Percentiles rank a stretch among this genome's conserved stretches.
phyloP scores from a whole-genome alignment of 1,140 invertebrate species.

The Formica selysi region DNA sequence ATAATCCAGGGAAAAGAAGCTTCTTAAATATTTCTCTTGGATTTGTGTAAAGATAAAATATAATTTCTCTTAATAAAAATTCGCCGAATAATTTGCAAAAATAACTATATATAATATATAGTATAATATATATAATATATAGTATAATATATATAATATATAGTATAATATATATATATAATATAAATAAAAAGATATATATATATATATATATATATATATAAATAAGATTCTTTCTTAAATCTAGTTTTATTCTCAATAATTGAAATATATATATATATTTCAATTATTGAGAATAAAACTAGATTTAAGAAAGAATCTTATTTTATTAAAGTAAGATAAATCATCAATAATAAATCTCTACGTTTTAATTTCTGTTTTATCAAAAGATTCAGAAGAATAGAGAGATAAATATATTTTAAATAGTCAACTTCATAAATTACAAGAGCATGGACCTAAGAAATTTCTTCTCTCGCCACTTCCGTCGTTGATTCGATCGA shows the following conservation, averaged over 20 bases:
- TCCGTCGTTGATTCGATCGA: not conserved
- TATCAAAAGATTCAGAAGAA: not conserved
- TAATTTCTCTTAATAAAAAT: not conserved
- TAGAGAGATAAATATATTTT: not conserved
- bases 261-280: no score
- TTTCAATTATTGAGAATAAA: not conserved
- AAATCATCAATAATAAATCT: not conserved
- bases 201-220: no score
- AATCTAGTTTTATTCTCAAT: no score
- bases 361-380: not conserved
- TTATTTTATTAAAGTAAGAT: conserved; percentile 17
- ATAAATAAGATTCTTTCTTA: no score
- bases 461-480: conserved; percentile 22
- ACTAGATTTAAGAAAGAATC: not conserved
- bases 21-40: not conserved
- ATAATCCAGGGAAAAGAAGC: not conserved
- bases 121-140: no score
- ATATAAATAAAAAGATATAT: no score
- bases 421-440: conserved; percentile 20
- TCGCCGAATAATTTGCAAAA: not conserved
- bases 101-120: not conserved
- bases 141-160: no score
- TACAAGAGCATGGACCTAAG: conserved; percentile 10
- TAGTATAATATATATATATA: no score
- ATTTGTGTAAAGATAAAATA: not conserved